phyloP scores from a whole-genome alignment of 92 coral and sea anemone genomes.

The Palythoa grandiflora region DNA sequence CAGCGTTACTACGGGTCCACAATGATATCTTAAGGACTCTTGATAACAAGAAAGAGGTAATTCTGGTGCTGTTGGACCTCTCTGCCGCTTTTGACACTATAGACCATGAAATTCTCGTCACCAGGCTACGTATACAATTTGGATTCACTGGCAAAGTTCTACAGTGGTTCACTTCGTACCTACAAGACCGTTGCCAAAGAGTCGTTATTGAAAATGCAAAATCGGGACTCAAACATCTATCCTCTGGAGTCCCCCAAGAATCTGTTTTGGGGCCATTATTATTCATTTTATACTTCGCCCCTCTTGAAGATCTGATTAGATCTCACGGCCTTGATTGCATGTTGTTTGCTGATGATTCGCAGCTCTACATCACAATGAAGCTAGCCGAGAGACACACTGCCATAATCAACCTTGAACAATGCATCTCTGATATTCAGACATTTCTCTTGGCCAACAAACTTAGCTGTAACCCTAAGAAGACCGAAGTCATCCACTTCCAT shows the following conservation, averaged over 20 bases:
- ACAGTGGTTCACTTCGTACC: conserved; percentile 15
- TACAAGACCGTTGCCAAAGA: background rate
- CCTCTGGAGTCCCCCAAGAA: conserved; percentile 5
- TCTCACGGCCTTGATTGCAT: conserved; percentile 8
- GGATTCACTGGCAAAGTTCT: conserved; percentile 9
- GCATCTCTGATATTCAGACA: background rate
- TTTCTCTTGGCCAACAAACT: no score
- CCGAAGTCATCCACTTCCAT: background rate
- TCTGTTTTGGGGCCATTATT: background rate
- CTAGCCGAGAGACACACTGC: background rate
- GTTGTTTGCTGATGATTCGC: background rate
- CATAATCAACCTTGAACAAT: background rate
- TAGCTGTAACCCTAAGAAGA: background rate
- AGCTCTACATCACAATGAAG: background rate
- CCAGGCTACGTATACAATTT: conserved; percentile 1
- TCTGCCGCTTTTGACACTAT: background rate
- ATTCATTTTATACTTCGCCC: conserved; percentile 8
- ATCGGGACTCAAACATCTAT: conserved; percentile 9
- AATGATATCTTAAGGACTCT: background rate
- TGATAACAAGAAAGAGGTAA: background rate
- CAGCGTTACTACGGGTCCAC: background rate
- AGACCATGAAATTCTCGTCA: background rate
- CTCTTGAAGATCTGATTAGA: conserved; percentile 1
- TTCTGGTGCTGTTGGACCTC: conserved; percentile 7
- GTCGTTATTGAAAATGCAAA: background rate